A percentile compares a stretch with the other conserved stretches of the same genome.
phyloP scores from a whole-genome alignment of 1,140 invertebrate genomes.

The Holcopasites calliopsidis region DNA sequence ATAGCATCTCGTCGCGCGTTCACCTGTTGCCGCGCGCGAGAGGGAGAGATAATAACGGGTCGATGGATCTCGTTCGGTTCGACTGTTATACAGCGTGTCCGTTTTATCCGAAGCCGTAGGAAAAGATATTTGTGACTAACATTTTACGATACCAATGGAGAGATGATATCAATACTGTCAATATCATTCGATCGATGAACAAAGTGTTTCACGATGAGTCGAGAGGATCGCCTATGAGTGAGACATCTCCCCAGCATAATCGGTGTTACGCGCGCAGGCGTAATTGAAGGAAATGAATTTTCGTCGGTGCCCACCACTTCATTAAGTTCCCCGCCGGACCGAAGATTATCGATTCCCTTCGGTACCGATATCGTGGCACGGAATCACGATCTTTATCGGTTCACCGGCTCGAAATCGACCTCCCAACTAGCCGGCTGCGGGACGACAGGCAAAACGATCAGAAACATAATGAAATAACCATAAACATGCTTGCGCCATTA shows the following conservation, averaged over 20 bases:
- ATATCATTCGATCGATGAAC: too few species aligned
- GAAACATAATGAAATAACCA: constrained; percentile 63
- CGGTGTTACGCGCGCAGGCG: neutral
- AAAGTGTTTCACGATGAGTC: neutral
- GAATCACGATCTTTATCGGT: constrained; percentile 66
- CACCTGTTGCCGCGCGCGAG: constrained; percentile 43
- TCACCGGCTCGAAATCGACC: constrained; percentile 55
- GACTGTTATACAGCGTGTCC: neutral
- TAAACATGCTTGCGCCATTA: constrained; percentile 64
- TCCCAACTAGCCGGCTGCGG: constrained; percentile 62
- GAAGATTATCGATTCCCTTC: constrained; percentile 73
- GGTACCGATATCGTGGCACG: constrained; percentile 57
- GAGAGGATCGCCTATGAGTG: too few species aligned
- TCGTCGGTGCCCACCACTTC: constrained; percentile 44
- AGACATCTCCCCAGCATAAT: constrained; percentile 8
- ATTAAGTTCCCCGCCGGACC: constrained; percentile 64
- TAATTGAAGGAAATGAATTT: constrained; percentile 60
- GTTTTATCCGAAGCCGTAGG: neutral
- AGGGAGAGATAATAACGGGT: constrained; percentile 31
- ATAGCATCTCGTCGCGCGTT: constrained; percentile 28
- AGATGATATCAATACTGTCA: too few species aligned
- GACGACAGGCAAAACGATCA: constrained; percentile 43
- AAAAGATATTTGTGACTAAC: neutral
- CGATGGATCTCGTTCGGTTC: too few species aligned
- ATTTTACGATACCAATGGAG: too few species aligned